Evolutionary conservation across 2,113 vertebrate species (phyloP).

Genomic region (Erythrocercus mccallii): DNA sequence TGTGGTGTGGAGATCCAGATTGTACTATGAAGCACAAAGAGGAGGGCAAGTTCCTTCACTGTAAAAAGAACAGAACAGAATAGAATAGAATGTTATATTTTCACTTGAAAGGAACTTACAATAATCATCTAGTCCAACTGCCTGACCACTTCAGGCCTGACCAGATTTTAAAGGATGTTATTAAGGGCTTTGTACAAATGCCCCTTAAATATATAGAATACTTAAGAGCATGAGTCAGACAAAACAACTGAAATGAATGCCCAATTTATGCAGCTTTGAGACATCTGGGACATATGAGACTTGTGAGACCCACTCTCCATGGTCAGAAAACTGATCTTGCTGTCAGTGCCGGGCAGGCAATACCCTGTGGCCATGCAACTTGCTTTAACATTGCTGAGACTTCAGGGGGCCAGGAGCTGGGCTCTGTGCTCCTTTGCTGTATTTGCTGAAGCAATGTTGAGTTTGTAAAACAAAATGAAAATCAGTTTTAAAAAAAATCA

Average conservation of each 20-base stretch:
- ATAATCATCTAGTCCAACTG: neutral
- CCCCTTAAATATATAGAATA: neutral
- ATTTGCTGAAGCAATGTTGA: neutral
- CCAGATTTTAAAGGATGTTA: neutral
- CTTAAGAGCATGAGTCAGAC: neutral
- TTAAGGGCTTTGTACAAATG: neutral
- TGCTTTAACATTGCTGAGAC: neutral
- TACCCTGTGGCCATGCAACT: accelerated
- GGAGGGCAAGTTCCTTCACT: neutral
- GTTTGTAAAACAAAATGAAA: neutral
- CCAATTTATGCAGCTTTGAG: neutral
- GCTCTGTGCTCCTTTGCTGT: neutral
- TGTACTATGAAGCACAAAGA: neutral
- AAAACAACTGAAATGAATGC: neutral
- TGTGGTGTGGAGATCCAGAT: neutral
- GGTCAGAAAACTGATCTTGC: neutral
- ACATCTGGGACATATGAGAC: neutral
- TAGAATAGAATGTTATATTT: neutral
- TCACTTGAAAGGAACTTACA: neutral
- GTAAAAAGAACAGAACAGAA: neutral
- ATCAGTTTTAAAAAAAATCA: neutral
- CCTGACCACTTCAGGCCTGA: neutral
- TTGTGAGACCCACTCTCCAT: neutral
- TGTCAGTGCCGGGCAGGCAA: neutral
- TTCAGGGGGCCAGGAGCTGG: neutral